Evolutionary conservation across 1,140 invertebrate species (phyloP).

Genomic region (Drosophila aff.): DNA sequence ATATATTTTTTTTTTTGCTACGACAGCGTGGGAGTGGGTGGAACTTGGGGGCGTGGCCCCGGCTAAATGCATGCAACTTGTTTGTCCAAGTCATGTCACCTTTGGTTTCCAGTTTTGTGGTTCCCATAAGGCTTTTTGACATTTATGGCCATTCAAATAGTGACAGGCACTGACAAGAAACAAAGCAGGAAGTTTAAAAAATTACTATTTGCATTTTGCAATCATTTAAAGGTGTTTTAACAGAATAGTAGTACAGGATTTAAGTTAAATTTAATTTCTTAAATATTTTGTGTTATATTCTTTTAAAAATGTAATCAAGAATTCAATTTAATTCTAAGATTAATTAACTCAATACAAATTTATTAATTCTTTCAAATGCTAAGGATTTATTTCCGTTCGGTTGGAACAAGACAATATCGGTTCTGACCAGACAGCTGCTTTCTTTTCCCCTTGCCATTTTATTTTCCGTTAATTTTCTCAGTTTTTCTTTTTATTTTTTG

Average conservation of each 20-base stretch:
- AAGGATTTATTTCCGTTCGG: neutral
- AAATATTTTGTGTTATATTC: too few species aligned
- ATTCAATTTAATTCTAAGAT: too few species aligned
- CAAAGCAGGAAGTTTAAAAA: neutral
- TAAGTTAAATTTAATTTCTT: too few species aligned
- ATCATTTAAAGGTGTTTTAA: too few species aligned
- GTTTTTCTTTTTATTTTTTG: constrained; percentile 12
- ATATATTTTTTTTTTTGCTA: neutral
- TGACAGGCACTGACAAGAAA: neutral
- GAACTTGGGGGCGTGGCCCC: constrained; percentile 18
- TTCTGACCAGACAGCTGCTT: neutral
- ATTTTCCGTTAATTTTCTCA: constrained; percentile 3
- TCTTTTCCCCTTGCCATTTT: constrained; percentile 5
- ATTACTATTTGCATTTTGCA: too few species aligned
- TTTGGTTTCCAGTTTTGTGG: constrained; percentile 44
- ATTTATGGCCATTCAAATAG: constrained; percentile 21
- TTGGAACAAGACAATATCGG: constrained; percentile 7
- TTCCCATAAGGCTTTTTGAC: constrained; percentile 31
- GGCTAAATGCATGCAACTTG: constrained; percentile 50
- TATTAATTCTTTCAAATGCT: neutral
- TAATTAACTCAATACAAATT: neutral
- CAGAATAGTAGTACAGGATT: too few species aligned
- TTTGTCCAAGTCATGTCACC: constrained; percentile 57
- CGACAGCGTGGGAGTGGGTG: neutral
- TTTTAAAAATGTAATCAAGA: too few species aligned